A percentile compares a stretch with the other conserved stretches of the same genome.
phyloP scores from a whole-genome alignment of 2,797 vertebrate species.

The Oreortyx pictus region DNA sequence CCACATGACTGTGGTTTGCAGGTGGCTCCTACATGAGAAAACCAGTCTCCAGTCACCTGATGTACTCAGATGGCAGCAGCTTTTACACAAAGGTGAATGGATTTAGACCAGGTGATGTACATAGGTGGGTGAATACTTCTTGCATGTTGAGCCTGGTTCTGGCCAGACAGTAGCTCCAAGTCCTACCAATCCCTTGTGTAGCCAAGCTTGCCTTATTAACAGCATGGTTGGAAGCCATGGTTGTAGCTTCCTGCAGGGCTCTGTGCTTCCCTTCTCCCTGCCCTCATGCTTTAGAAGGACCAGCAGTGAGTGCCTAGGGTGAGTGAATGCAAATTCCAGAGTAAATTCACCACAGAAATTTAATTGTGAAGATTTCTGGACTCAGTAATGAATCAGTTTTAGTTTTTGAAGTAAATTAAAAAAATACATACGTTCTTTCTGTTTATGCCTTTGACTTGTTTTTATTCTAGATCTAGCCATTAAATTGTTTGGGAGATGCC shows the following conservation, averaged over 20 bases:
- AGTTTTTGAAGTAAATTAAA: no score
- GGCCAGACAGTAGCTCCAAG: not conserved
- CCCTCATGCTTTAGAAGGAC: not conserved
- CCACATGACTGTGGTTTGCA: not conserved
- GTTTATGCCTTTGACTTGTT: no score
- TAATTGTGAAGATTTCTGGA: no score
- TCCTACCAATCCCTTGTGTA: not conserved
- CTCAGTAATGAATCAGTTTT: no score
- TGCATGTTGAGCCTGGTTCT: accelerated
- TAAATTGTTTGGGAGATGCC: no score
- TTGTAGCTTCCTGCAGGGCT: accelerated
- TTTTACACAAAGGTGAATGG: not conserved
- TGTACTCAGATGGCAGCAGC: not conserved
- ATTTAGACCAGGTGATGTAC: not conserved
- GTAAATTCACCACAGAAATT: no score
- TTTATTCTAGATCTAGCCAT: no score
- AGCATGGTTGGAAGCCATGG: accelerated
- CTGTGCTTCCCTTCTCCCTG: not conserved
- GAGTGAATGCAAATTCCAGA: no score
- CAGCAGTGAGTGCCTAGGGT: not conserved
- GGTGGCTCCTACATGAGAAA: not conserved
- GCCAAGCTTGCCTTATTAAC: not conserved
- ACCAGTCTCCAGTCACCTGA: not conserved
- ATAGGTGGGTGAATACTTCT: not conserved
- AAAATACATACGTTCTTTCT: no score